phyloP scores from a whole-genome alignment of 1,140 invertebrate species.

The Drepana arcuata region DNA sequence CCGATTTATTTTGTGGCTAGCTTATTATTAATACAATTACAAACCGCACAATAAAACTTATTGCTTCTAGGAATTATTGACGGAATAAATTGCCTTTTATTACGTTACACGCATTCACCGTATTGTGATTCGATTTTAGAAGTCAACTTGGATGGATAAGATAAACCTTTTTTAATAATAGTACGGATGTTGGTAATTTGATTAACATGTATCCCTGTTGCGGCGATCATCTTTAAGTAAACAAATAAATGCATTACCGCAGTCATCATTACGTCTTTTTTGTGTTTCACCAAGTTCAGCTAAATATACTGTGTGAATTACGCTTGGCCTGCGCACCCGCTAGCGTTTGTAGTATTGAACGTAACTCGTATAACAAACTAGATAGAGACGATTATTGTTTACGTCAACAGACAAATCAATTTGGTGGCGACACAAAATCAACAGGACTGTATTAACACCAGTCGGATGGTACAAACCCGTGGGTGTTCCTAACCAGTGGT shows the following conservation, averaged over 20 bases:
- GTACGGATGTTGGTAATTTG: constrained; percentile 61
- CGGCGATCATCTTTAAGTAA: constrained; percentile 53
- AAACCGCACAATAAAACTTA: no score
- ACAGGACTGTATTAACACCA: constrained; percentile 56
- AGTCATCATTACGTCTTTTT: constrained; percentile 55
- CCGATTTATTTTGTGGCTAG: constrained; percentile 27
- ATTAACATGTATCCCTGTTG: constrained; percentile 45
- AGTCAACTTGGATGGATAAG: no score
- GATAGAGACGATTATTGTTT: constrained; percentile 34
- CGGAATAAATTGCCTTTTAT: no score
- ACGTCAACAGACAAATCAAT: constrained; percentile 16
- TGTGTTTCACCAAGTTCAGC: constrained; percentile 62
- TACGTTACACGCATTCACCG: no score
- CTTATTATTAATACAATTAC: constrained; percentile 16
- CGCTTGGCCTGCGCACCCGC: constrained; percentile 27
- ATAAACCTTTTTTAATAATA: constrained; percentile 47
- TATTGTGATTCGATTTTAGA: no score
- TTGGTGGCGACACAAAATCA: constrained; percentile 47
- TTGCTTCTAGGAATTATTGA: no score
- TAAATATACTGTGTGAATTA: constrained; percentile 65
- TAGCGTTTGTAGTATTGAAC: constrained; percentile 3
- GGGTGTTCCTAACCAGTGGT: constrained; percentile 56
- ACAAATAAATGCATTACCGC: constrained; percentile 58
- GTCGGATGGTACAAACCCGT: constrained; percentile 46
- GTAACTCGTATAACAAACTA: constrained; percentile 22